Evolutionary conservation across 2,888 invertebrate genomes (phyloP).

Genomic region (Cyaniris semiargus): DNA sequence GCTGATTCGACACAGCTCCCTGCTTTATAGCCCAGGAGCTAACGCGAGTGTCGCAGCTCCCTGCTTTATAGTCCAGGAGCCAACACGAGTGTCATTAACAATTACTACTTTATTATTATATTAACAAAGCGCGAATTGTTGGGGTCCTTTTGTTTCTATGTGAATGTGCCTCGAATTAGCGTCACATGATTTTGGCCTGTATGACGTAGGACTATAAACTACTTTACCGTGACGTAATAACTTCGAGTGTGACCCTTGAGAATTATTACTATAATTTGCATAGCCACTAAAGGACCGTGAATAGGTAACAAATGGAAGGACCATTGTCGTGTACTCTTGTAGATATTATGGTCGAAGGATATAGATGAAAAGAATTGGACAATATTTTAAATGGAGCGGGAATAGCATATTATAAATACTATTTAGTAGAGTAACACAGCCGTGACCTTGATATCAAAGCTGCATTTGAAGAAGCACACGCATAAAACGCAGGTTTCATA

Average conservation of each 20-base stretch:
- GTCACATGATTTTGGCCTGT: constrained; percentile 35
- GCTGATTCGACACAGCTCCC: constrained; percentile 56
- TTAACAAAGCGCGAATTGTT: constrained; percentile 66
- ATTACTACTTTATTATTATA: constrained; percentile 70
- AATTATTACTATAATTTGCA: constrained; percentile 70
- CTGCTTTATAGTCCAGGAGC: constrained; percentile 56
- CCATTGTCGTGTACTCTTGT: constrained; percentile 30
- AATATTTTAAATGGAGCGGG: not conserved
- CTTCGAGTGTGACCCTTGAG: constrained; percentile 43
- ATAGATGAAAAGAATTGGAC: not conserved
- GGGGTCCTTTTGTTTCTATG: constrained; percentile 73
- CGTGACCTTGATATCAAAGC: no score
- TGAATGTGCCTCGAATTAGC: constrained; percentile 50
- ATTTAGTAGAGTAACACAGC: not conserved
- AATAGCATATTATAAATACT: not conserved
- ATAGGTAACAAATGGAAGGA: constrained; percentile 41
- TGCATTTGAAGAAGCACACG: no score
- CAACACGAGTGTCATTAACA: constrained; percentile 62
- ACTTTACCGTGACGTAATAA: constrained; percentile 32
- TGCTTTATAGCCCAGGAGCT: constrained; percentile 56
- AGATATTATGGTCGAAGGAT: constrained; percentile 31
- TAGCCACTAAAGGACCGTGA: constrained; percentile 48
- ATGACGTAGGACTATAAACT: constrained; percentile 31
- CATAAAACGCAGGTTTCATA: no score
- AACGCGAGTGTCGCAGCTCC: constrained; percentile 46